Evolutionary conservation across 2,113 vertebrate genomes (phyloP).

Genomic region (Clupea harengus): DNA sequence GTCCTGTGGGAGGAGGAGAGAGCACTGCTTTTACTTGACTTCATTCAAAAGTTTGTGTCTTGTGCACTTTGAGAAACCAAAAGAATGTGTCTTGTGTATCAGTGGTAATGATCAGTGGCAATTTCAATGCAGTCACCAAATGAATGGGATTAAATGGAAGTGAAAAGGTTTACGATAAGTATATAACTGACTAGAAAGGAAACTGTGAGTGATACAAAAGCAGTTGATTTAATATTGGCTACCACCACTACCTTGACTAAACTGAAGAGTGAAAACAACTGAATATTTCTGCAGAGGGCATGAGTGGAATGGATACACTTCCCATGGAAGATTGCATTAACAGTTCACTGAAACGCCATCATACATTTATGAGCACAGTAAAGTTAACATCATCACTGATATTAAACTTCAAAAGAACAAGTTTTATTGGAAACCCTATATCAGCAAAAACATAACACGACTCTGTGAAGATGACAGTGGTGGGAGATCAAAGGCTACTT

Average conservation of each 20-base stretch:
- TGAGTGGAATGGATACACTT: background rate
- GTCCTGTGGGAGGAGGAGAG: background rate
- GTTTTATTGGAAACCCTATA: slow-evolving; percentile 14
- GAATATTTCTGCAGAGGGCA: background rate
- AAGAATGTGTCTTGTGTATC: background rate
- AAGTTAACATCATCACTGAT: slow-evolving; percentile 18
- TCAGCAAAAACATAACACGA: background rate
- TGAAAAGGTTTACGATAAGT: background rate
- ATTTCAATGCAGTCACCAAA: background rate
- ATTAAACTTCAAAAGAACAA: slow-evolving; percentile 9
- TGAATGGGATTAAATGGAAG: background rate
- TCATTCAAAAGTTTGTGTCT: background rate
- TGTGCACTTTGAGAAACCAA: background rate
- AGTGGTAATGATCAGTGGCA: background rate
- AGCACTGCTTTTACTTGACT: background rate
- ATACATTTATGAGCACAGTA: slow-evolving; percentile 14
- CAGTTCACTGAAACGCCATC: background rate
- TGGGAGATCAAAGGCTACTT: slow-evolving; percentile 3
- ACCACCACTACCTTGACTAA: background rate
- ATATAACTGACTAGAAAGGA: background rate
- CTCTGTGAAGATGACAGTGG: slow-evolving; percentile 14
- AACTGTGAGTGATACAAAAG: background rate
- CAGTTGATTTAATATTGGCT: background rate
- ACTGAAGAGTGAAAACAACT: background rate
- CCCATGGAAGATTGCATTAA: background rate